phyloP scores from a whole-genome alignment of 2,797 vertebrate species.

The Tachyglossus aculeatus region DNA sequence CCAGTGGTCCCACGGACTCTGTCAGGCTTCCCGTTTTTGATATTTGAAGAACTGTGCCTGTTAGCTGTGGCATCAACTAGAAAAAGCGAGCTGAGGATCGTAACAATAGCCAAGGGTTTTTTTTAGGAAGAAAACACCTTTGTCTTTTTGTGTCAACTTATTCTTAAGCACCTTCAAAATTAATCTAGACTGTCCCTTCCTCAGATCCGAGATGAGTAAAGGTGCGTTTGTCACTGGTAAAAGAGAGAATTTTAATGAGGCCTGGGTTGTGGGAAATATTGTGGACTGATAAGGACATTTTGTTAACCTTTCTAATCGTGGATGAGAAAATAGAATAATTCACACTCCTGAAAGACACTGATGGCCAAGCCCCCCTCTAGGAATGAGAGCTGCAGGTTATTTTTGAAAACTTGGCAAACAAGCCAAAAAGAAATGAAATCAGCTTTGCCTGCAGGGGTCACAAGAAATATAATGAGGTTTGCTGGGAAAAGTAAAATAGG shows the following conservation, averaged over 20 bases:
- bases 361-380: constrained; percentile 53
- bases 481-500: constrained; percentile 49
- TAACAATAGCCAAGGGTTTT: no score
- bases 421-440: constrained; percentile 68
- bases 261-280: constrained; percentile 6
- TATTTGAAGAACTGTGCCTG: no score
- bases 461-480: constrained; percentile 72
- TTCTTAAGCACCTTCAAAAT: no score
- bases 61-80: no score
- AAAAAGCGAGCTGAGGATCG: no score
- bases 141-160: no score
- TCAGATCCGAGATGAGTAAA: no score
- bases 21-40: no score
- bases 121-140: no score
- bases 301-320: not conserved
- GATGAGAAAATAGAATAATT: constrained; percentile 37
- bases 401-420: constrained; percentile 66
- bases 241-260: constrained; percentile 35
- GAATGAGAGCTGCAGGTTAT: constrained; percentile 60
- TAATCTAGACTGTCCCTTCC: no score
- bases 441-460: constrained; percentile 63
- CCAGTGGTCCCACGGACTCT: no score
- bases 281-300: not conserved
- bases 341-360: constrained; percentile 6
- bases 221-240: not conserved